Evolutionary conservation across 1,140 invertebrate species (phyloP).

Genomic region (Atta cephalotes): DNA sequence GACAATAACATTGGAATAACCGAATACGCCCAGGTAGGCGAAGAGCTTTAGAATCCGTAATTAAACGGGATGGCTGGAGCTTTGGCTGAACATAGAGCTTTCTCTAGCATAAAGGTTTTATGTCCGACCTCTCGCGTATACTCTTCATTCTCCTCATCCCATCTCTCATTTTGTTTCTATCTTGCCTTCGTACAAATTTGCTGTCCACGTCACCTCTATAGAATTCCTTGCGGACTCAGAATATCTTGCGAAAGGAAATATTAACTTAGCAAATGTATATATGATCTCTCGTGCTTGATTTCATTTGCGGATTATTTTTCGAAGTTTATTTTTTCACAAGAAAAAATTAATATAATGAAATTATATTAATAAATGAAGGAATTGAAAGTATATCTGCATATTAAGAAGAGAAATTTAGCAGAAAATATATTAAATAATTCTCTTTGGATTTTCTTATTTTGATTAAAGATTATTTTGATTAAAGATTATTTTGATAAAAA

Average conservation of each 20-base stretch:
- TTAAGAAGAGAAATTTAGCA: not conserved
- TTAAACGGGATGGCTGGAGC: conserved; percentile 74
- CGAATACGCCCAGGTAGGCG: conserved; percentile 59
- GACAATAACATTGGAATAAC: conserved; percentile 73
- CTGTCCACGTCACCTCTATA: not conserved
- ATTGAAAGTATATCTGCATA: not conserved
- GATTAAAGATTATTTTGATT: not conserved
- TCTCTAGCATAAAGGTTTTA: conserved; percentile 75
- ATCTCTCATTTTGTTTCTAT: conserved; percentile 42
- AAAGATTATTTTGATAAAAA: not conserved
- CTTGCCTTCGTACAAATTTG: conserved; percentile 39
- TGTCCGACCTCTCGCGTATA: conserved; percentile 34
- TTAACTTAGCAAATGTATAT: not conserved
- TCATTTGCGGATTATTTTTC: conserved; percentile 18
- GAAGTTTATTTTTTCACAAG: not conserved
- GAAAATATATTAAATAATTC: no score
- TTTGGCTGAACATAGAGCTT: conserved; percentile 54
- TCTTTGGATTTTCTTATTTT: not conserved
- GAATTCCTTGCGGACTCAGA: not conserved
- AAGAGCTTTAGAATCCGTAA: conserved; percentile 79
- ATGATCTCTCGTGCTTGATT: not conserved
- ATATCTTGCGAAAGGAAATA: conserved; percentile 13
- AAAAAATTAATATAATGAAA: not conserved
- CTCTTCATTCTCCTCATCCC: conserved; percentile 24
- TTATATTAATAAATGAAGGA: not conserved